Evolutionary conservation across 35 echinoderm and acorn worm species (phyloP).

Genomic region (Lytechinus variegatus): DNA sequence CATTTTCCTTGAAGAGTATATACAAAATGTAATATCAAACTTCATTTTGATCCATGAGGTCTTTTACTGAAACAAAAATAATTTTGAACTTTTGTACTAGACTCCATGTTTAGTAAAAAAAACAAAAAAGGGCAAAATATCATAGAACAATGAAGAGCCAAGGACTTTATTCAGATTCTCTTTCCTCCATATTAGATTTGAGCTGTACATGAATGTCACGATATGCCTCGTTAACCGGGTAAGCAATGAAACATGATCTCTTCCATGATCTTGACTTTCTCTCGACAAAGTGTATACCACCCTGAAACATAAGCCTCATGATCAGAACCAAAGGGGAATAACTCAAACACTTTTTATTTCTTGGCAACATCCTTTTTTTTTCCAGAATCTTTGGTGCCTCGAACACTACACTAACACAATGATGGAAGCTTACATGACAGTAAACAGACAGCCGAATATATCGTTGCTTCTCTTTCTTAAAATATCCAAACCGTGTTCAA

Average conservation of each 20-base stretch:
- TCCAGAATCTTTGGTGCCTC: background rate
- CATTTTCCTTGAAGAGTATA: background rate
- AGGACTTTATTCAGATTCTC: background rate
- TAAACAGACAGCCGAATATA: background rate
- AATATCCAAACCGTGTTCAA: background rate
- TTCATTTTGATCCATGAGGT: background rate
- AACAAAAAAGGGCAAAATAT: background rate
- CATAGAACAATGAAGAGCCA: background rate
- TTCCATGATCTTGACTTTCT: background rate
- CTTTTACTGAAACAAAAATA: background rate
- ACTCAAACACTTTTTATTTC: too few relatives aligned
- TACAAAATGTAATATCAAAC: background rate
- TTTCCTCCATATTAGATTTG: background rate
- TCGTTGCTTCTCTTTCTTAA: background rate
- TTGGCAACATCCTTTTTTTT: too few relatives aligned
- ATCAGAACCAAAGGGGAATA: background rate
- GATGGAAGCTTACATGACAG: background rate
- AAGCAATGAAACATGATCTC: background rate
- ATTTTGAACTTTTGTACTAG: too few relatives aligned
- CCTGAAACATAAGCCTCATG: background rate
- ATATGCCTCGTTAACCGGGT: background rate
- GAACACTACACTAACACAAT: background rate
- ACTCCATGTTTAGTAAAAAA: background rate
- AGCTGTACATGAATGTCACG: background rate
- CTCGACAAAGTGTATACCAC: background rate